phyloP scores from a whole-genome alignment of 2,113 vertebrate species.

The Natator depressus region DNA sequence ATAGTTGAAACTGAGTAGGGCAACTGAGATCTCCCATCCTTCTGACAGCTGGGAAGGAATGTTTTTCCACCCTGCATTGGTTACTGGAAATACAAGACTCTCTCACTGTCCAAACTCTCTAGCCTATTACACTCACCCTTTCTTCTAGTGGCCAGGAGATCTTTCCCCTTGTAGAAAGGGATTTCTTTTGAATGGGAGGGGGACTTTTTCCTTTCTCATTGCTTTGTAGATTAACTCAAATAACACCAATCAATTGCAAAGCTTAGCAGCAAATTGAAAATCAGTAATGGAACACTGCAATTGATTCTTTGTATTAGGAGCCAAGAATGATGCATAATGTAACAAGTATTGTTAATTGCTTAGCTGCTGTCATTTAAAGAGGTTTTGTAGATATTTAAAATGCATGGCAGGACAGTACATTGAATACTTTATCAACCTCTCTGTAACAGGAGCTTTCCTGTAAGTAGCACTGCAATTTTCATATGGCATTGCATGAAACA shows the following conservation, averaged over 20 bases:
- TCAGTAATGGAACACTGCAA: slow-evolving; percentile 8
- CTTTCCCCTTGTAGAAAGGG: neutral
- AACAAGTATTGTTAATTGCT: slow-evolving; percentile 33
- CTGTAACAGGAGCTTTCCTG: neutral
- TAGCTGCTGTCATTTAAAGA: slow-evolving; percentile 13
- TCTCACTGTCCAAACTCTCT: neutral
- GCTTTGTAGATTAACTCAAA: neutral
- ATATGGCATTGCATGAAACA: neutral
- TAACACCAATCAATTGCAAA: slow-evolving; percentile 11
- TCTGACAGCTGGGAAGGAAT: neutral
- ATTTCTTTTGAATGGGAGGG: neutral
- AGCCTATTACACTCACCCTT: neutral
- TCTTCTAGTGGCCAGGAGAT: neutral
- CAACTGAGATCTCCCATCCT: neutral
- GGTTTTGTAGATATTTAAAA: slow-evolving; percentile 29
- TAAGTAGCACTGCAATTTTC: neutral
- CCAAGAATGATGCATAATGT: slow-evolving; percentile 34
- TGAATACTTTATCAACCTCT: slow-evolving; percentile 9
- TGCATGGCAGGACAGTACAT: neutral
- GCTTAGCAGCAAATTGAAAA: slow-evolving; percentile 46
- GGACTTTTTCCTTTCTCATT: neutral
- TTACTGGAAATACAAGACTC: neutral
- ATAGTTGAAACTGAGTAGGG: neutral
- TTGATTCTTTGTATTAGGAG: neutral
- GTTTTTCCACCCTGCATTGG: neutral